A percentile compares a stretch with the other conserved stretches of the same genome.
phyloP scores from a whole-genome alignment of 2,888 invertebrate species.

The Athetis lepigone region DNA sequence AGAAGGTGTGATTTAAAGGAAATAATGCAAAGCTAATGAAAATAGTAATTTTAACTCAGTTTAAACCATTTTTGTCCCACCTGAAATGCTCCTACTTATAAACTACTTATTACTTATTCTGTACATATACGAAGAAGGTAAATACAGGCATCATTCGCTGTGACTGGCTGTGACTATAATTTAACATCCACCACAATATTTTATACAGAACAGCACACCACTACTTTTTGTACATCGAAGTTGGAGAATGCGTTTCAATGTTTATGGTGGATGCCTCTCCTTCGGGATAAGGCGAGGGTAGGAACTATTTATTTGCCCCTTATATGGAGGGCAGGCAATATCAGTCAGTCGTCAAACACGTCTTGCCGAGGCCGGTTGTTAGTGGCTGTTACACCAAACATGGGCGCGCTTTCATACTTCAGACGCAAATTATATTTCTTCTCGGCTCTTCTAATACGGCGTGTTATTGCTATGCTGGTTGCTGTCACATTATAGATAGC shows the following conservation, averaged over 20 bases:
- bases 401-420: conserved; percentile 40
- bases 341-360: conserved; percentile 59
- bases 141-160: neutral
- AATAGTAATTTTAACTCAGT: too few relatives aligned
- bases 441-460: conserved; percentile 36
- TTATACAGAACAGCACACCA: conserved; percentile 11
- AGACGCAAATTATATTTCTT: conserved; percentile 58
- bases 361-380: conserved; percentile 9
- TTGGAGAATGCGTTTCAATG: conserved; percentile 44
- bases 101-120: too few relatives aligned
- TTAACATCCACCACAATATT: neutral
- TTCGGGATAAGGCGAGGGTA: conserved; percentile 47
- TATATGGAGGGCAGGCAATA: conserved; percentile 55
- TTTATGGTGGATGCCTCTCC: conserved; percentile 36
- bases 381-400: conserved; percentile 50
- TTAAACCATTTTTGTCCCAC: too few relatives aligned
- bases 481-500: conserved; percentile 1
- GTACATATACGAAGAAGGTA: neutral
- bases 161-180: neutral
- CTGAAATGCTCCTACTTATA: too few relatives aligned
- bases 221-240: conserved; percentile 35
- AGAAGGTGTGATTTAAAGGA: too few relatives aligned
- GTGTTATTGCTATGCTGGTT: conserved; percentile 24
- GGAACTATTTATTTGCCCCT: conserved; percentile 53
- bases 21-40: too few relatives aligned